Conservation (phyloP, 2,113 vertebrate genomes). For the Synchiropus splendidus region DNA sequence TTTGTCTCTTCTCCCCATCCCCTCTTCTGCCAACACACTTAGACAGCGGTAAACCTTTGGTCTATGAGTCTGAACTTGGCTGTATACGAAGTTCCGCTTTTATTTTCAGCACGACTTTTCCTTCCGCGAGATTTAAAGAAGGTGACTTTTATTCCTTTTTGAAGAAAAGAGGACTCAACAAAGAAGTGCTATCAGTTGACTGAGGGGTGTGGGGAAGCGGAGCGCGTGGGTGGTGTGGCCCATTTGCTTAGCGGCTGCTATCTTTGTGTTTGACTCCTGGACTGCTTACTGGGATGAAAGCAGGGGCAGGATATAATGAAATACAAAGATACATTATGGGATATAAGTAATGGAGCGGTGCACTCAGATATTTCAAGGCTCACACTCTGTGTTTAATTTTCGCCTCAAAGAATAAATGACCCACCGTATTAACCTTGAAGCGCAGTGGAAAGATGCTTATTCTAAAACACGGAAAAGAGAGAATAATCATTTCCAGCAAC, state of each 20-base stretch:
- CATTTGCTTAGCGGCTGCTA: slow-evolving; percentile 58
- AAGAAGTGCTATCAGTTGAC: slow-evolving; percentile 39
- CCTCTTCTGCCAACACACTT: slow-evolving; percentile 55
- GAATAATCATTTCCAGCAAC: slow-evolving; percentile 32
- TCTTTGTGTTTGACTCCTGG: slow-evolving; percentile 62
- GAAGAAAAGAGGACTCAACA: slow-evolving; percentile 47
- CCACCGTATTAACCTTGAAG: slow-evolving; percentile 53
- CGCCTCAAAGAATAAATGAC: slow-evolving; percentile 55
- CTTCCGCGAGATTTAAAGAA: slow-evolving; percentile 69
- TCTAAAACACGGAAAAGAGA: slow-evolving; percentile 35
- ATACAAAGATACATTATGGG: slow-evolving; percentile 62
- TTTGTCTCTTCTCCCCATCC: slow-evolving; percentile 5
- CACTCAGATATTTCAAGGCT: slow-evolving; percentile 48
- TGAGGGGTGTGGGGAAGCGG: slow-evolving; percentile 22
- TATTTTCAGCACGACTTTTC: slow-evolving; percentile 65
- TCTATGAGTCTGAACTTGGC: slow-evolving; percentile 56
- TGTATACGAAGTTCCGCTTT: slow-evolving; percentile 62
- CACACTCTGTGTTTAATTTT: slow-evolving; percentile 55
- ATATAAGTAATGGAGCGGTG: slow-evolving; percentile 55
- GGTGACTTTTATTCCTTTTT: slow-evolving; percentile 66
- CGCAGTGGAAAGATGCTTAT: slow-evolving; percentile 34
- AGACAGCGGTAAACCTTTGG: slow-evolving; percentile 51
- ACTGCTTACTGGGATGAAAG: slow-evolving; percentile 54
- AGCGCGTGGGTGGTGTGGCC: slow-evolving; percentile 41
- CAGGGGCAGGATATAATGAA: slow-evolving; percentile 52